phyloP scores from a whole-genome alignment of 2,888 invertebrate species.

The Eucera pruinosa region DNA sequence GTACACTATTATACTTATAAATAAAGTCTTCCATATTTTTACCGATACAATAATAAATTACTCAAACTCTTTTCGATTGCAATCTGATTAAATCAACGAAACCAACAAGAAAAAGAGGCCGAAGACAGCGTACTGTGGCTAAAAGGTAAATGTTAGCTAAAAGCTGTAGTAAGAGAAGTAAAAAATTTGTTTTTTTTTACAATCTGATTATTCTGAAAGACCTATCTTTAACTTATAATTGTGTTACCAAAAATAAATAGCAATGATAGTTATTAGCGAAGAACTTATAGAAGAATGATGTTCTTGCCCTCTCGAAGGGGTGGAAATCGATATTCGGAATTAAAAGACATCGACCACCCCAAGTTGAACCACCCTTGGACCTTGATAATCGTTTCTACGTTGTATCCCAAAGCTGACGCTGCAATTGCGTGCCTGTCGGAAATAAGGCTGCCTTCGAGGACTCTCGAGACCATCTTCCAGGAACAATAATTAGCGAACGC shows the following conservation, averaged over 20 bases:
- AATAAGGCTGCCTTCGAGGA: slow-evolving; percentile 37
- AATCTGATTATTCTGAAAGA: no score
- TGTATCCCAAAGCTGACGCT: slow-evolving; percentile 23
- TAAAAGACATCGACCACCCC: not conserved
- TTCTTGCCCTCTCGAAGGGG: not conserved
- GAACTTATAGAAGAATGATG: not conserved
- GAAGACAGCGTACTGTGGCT: no score
- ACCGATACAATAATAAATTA: no score
- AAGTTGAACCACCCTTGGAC: not conserved
- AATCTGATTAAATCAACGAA: no score
- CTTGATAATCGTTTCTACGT: slow-evolving; percentile 46
- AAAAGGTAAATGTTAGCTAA: no score
- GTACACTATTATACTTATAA: no score
- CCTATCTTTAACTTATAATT: no score
- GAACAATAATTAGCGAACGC: slow-evolving; percentile 28
- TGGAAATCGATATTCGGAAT: slow-evolving; percentile 6
- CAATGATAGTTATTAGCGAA: not conserved
- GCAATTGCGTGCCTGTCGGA: slow-evolving; percentile 26
- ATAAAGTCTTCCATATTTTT: no score
- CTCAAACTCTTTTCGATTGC: no score
- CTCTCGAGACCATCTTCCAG: slow-evolving; percentile 10
- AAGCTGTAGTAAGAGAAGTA: no score
- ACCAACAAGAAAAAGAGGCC: no score
- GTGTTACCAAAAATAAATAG: not conserved
- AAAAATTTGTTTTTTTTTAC: no score